Conservation (phyloP, 35 echinoderm and acorn worm genomes). For the Ophiothrix spiculata region DNA sequence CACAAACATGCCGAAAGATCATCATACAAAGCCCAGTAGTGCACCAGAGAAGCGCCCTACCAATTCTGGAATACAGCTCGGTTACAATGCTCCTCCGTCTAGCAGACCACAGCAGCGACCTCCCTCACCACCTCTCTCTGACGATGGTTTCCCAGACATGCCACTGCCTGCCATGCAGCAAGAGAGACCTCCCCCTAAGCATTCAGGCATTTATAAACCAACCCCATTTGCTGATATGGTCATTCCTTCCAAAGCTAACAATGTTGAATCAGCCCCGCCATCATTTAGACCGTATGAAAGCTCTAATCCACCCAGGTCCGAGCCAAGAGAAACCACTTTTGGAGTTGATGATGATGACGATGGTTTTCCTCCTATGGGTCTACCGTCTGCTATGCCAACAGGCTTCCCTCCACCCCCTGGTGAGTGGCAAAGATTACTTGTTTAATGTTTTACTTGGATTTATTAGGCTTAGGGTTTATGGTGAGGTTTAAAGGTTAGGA, state of each 20-base stretch:
- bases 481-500: no score
- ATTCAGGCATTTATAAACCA: background rate
- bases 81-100: background rate
- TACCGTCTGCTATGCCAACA: background rate
- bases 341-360: conserved; percentile 44
- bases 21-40: background rate
- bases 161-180: background rate
- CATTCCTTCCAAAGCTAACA: background rate
- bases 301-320: background rate
- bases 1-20: background rate
- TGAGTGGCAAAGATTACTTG: no score
- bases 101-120: background rate
- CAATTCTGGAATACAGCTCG: background rate
- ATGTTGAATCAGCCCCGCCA: conserved; percentile 5
- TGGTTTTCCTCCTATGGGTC: conserved; percentile 11
- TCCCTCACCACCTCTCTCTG: background rate
- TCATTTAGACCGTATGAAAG: conserved; percentile 1
- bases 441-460: no score
- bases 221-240: background rate
- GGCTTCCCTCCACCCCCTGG: background rate
- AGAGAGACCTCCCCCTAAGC: background rate
- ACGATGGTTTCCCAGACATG: background rate
- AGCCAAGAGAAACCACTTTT: conserved; percentile 62
- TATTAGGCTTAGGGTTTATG: no score
- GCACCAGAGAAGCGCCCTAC: background rate